phyloP scores from a whole-genome alignment of 1,140 invertebrate species.

The Heliconius melpomene region DNA sequence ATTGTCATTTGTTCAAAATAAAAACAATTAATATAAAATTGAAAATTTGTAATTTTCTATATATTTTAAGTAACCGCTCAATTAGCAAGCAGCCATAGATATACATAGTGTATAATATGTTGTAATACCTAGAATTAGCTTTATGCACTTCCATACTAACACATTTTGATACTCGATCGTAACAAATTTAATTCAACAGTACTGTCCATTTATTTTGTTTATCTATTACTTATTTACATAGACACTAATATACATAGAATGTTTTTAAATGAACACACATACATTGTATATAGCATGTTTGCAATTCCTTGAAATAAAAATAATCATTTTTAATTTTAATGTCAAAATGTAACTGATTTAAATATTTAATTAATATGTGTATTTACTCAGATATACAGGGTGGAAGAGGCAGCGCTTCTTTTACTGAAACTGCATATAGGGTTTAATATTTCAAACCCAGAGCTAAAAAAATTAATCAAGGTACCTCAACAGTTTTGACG shows the following conservation, averaged over 20 bases:
- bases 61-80: constrained; percentile 3
- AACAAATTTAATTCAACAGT: constrained; percentile 15
- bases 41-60: no score
- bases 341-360: background rate
- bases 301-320: background rate
- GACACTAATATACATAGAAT: background rate
- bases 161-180: constrained; percentile 53
- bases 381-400: background rate
- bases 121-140: constrained; percentile 27
- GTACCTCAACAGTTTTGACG: no score
- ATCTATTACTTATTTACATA: background rate
- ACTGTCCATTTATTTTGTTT: constrained; percentile 25
- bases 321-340: background rate
- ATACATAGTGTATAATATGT: constrained; percentile 38
- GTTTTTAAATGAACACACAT: background rate
- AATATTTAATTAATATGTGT: background rate
- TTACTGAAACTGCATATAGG: no score
- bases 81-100: constrained; percentile 41
- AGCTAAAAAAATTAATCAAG: no score
- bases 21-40: no score
- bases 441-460: no score
- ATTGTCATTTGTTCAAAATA: background rate
- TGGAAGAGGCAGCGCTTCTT: no score
- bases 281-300: background rate
- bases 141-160: constrained; percentile 67